These are phyloP conservation scores for Gallinago stenura DNA, from an alignment of 2,797 vertebrate genomes.

Conservation along the genomic window DNA sequence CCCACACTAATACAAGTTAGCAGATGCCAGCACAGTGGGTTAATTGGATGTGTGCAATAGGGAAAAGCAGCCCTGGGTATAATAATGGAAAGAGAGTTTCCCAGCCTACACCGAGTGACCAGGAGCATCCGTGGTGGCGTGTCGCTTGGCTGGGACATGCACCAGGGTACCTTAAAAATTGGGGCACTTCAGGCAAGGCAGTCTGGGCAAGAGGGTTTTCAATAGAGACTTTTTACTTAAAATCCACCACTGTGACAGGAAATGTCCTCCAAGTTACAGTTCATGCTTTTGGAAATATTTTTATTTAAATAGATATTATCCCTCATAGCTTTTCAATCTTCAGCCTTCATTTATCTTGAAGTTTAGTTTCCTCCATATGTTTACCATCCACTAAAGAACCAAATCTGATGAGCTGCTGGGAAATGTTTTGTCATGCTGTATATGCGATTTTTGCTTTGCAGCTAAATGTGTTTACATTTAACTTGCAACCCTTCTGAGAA, in stretches of 20 bases:
- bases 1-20: neutral
- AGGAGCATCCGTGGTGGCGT: neutral
- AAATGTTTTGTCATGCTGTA: constrained; percentile 53
- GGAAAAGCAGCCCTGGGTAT: neutral
- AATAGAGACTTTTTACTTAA: constrained; percentile 17
- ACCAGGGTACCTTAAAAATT: neutral
- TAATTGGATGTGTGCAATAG: neutral
- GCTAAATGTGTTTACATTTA: constrained; percentile 48
- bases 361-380: constrained; percentile 49
- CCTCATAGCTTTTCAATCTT: constrained; percentile 50
- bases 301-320: constrained; percentile 27
- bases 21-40: neutral
- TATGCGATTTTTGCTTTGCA: constrained; percentile 4
- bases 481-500: constrained; percentile 25
- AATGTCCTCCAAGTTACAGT: constrained; percentile 8
- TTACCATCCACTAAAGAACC: constrained; percentile 48
- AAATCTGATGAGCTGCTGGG: constrained; percentile 33
- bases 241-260: neutral
- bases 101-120: neutral
- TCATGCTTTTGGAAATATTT: constrained; percentile 25
- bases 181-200: neutral
- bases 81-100: neutral
- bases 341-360: constrained; percentile 38
- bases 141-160: neutral
- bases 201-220: neutral